Evolutionary conservation across 2,113 vertebrate genomes (phyloP).

Genomic region (Hystrix brachyura): DNA sequence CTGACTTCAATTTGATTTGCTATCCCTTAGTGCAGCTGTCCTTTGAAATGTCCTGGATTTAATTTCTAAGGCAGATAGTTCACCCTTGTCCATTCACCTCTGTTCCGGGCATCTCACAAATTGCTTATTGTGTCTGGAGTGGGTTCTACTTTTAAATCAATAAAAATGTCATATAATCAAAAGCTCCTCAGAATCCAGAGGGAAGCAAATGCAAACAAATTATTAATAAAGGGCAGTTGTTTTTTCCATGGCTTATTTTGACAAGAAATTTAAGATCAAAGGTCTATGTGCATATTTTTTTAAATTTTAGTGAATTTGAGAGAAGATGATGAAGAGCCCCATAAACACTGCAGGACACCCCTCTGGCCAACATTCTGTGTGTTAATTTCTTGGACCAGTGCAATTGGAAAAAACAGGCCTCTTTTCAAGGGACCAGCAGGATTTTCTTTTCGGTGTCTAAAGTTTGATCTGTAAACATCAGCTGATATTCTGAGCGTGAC

Average conservation of each 20-base stretch:
- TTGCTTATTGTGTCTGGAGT: constrained; percentile 59
- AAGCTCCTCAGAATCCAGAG: neutral
- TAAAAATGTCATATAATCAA: constrained; percentile 68
- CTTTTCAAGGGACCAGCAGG: constrained; percentile 9
- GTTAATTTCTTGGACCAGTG: neutral
- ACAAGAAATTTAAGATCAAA: constrained; percentile 9
- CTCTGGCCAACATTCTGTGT: neutral
- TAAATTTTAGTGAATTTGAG: neutral
- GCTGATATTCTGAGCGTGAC: constrained; percentile 64
- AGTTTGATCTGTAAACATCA: constrained; percentile 5
- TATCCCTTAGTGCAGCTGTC: neutral
- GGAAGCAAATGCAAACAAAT: constrained; percentile 29
- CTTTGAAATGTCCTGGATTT: constrained; percentile 59
- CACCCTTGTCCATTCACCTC: constrained; percentile 54
- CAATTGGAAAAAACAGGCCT: neutral
- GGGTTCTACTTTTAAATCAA: constrained; percentile 59
- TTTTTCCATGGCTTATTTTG: constrained; percentile 45
- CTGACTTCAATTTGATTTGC: neutral
- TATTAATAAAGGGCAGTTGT: constrained; percentile 41
- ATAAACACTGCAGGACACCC: neutral
- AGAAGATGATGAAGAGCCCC: neutral
- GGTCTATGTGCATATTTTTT: neutral
- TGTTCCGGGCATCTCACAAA: constrained; percentile 44
- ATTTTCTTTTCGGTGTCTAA: constrained; percentile 39
- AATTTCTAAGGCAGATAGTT: constrained; percentile 65